Evolutionary conservation across 2,113 vertebrate species (phyloP), one percentile per base, ranked within the genome.

Genomic region (Sylvilagus bachmani): DNA sequence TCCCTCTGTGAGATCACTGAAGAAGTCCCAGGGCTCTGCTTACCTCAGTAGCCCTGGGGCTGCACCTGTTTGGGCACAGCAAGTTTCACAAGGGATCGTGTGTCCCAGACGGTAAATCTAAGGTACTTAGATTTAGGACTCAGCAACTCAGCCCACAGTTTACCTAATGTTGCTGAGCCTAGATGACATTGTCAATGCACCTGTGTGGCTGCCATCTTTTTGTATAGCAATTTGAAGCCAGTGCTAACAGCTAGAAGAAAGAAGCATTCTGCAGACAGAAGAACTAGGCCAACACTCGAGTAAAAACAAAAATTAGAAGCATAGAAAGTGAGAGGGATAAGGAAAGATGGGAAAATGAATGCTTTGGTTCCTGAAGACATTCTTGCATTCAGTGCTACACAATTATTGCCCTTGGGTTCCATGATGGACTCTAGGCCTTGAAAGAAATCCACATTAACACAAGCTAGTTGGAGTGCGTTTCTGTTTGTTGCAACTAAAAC

Each of bases 1-100:
- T 95, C 58, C 7, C 70, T 64, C 70, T 80, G 3, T 75, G 49
- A 93, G 77, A 7, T 95, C 33, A 73, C 55, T 78, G 16, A 94
- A 49, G 55, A 27, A 9, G 74, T 89, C 38, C 22, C 21, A 53
- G 6, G 33, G 31, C 24, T 13, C 38, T 5, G 62, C 91, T 25
- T 93, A 74, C n/a, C 33, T 19, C 10, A 38, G 44, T 38, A 69
- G 10, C 24, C 29, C 14, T 55, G n/a, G 55, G 51, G 7, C 29
- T 27, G 11, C 33, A 74, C 19, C 27, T 22, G 58, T 44, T 67
- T 81, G 51, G 24, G 14, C 22, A 66, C 5, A 77, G 27, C 49
- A 78, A 7, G 62, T 2, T 78, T 29, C 36, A 67, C 11, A 55
- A 88, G 31, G 71, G 2, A 0, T 66, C 5, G 67, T 25, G 11